phyloP scores from a whole-genome alignment of 2,888 invertebrate genomes.

The Caenorhabditis sulstoni region DNA sequence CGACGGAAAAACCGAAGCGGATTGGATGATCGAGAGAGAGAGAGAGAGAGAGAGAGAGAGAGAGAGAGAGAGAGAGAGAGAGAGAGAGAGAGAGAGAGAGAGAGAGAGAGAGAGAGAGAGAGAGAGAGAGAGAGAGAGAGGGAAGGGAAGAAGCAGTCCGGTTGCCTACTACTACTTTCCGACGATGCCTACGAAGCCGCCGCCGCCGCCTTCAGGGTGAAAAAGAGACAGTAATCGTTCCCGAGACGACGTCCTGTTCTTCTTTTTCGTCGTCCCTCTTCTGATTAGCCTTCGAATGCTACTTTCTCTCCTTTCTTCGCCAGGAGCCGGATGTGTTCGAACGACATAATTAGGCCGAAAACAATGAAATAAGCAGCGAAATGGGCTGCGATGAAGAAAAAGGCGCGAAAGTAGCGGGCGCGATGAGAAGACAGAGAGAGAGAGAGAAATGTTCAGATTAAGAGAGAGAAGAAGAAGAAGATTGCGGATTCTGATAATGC shows the following conservation, averaged over 20 bases:
- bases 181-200: conserved; percentile 19
- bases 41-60: background rate
- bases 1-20: background rate
- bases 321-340: conserved; percentile 33
- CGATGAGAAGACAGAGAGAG: conserved; percentile 15
- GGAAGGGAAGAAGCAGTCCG: conserved; percentile 21
- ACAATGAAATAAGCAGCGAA: conserved; percentile 33
- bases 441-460: background rate
- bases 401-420: conserved; percentile 32
- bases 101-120: conserved; percentile 4
- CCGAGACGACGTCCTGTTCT: conserved; percentile 33
- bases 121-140: conserved; percentile 26
- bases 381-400: conserved; percentile 15
- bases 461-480: background rate
- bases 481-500: no score
- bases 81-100: conserved; percentile 1
- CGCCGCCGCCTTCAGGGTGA: background rate
- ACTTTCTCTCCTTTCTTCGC: conserved; percentile 13
- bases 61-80: conserved; percentile 3
- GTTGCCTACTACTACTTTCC: conserved; percentile 6
- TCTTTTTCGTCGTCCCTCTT: conserved; percentile 5
- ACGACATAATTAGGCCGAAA: conserved; percentile 41
- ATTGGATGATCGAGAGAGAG: background rate
- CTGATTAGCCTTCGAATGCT: conserved; percentile 41
- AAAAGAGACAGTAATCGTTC: conserved; percentile 32